Evolutionary conservation across 2,888 invertebrate genomes (phyloP).

Genomic region (Fragum sueziense): DNA sequence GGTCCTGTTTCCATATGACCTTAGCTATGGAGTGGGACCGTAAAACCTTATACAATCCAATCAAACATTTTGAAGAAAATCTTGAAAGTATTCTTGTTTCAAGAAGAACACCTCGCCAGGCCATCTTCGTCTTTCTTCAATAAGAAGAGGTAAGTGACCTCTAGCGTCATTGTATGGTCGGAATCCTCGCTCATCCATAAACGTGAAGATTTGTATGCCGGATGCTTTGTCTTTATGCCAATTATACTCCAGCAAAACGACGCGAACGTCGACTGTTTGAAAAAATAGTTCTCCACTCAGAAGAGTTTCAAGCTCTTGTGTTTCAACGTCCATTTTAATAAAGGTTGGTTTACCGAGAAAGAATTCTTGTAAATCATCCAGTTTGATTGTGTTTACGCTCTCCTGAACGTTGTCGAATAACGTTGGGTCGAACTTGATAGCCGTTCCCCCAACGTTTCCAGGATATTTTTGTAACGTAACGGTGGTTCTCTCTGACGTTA

Average conservation of each 20-base stretch:
- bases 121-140: background rate
- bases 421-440: conserved; percentile 16
- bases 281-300: conserved; percentile 21
- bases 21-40: too few relatives aligned
- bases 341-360: conserved; percentile 19
- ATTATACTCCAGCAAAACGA: conserved; percentile 21
- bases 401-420: background rate
- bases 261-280: conserved; percentile 7
- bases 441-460: conserved; percentile 55
- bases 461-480: conserved; percentile 29
- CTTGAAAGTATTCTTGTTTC: conserved; percentile 15
- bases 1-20: too few relatives aligned
- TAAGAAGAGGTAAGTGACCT: background rate
- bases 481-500: conserved; percentile 29
- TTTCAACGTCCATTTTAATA: conserved; percentile 16
- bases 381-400: conserved; percentile 16
- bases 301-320: conserved; percentile 17
- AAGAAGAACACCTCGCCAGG: conserved; percentile 23
- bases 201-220: conserved; percentile 21
- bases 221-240: conserved; percentile 1
- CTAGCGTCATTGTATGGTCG: conserved; percentile 3
- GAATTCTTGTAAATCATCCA: conserved; percentile 20
- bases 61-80: background rate
- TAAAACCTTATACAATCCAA: background rate
- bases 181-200: conserved; percentile 17